A percentile compares a stretch with the other conserved stretches of the same genome.
phyloP scores from a whole-genome alignment of 2,797 vertebrate genomes.

The Gallirallus australis region DNA sequence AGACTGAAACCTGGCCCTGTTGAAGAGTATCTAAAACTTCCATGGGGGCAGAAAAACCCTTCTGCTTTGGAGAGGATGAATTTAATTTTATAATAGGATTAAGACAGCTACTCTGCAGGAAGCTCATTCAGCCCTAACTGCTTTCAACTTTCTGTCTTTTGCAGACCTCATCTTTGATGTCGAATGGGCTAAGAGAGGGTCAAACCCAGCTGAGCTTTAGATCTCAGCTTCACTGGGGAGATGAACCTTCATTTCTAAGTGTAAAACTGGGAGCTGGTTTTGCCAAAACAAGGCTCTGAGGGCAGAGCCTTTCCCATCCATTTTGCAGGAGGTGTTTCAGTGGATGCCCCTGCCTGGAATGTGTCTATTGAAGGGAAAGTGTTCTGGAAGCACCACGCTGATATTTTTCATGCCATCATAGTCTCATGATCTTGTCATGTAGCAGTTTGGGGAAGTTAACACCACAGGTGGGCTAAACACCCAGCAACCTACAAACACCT shows the following conservation, averaged over 20 bases:
- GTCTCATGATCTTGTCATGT: background rate
- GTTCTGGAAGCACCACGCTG: background rate
- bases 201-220: background rate
- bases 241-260: background rate
- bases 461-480: background rate
- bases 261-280: background rate
- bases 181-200: background rate
- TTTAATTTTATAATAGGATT: background rate
- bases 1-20: background rate
- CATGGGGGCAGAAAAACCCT: background rate
- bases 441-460: background rate
- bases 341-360: background rate
- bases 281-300: background rate
- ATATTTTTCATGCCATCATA: background rate
- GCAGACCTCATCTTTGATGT: background rate
- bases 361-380: background rate
- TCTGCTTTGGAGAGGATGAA: background rate
- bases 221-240: background rate
- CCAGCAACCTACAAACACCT: background rate
- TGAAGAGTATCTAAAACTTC: background rate
- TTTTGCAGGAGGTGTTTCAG: background rate
- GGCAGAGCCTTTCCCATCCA: background rate
- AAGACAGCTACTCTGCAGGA: background rate
- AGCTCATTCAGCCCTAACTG: background rate
- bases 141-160: background rate